These are phyloP conservation scores for Ridgeia piscesae DNA, from an alignment of 1,140 invertebrate genomes.

Conservation along the genomic window DNA sequence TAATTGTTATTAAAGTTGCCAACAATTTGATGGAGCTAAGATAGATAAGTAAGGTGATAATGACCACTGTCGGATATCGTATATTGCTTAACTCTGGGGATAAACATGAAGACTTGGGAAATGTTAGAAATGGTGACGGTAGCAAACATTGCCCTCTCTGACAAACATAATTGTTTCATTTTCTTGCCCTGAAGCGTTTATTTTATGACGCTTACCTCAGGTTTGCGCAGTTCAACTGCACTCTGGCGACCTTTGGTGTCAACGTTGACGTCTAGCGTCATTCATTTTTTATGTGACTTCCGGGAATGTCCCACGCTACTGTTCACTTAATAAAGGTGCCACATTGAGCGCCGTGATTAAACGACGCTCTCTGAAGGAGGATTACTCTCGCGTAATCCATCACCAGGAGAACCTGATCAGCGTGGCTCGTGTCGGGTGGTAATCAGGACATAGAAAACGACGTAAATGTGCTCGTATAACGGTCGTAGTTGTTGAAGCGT, in stretches of 20 bases:
- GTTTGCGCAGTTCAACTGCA: not conserved
- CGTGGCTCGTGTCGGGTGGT: not conserved
- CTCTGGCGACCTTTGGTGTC: not conserved
- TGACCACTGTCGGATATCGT: too few species aligned
- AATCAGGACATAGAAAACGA: not conserved
- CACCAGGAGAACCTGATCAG: not conserved
- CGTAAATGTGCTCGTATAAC: too few species aligned
- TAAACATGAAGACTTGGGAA: too few species aligned
- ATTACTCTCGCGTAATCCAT: not conserved
- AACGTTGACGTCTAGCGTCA: not conserved
- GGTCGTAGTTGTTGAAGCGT: too few species aligned
- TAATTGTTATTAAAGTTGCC: too few species aligned
- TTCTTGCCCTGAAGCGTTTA: too few species aligned
- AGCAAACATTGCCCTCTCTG: too few species aligned
- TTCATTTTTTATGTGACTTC: not conserved
- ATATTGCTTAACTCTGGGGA: too few species aligned
- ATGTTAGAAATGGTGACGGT: too few species aligned
- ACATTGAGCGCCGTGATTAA: not conserved
- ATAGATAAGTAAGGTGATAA: too few species aligned
- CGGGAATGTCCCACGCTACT: not conserved
- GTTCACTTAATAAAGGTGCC: not conserved
- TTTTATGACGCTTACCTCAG: not conserved
- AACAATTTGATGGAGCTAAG: too few species aligned
- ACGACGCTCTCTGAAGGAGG: not conserved
- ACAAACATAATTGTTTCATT: too few species aligned